Conservation (phyloP, 2,113 vertebrate genomes). For the Alethe diademata region DNA sequence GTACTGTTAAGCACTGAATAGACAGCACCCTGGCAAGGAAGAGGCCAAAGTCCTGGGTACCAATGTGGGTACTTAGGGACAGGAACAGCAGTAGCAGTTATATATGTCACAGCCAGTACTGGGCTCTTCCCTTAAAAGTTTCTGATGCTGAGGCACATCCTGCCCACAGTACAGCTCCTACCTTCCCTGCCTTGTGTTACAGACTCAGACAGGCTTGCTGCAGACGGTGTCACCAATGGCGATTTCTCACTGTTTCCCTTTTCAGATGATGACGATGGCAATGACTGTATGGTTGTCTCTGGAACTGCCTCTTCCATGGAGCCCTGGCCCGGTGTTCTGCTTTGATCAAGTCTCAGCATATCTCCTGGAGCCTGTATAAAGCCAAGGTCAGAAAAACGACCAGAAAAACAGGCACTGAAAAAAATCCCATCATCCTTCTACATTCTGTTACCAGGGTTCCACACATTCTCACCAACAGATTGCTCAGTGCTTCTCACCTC, state of each 20-base stretch:
- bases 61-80: background rate
- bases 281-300: slow-evolving; percentile 15
- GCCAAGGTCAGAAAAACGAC: background rate
- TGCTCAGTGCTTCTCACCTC: slow-evolving; percentile 39
- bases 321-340: background rate
- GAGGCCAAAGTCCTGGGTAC: background rate
- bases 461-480: background rate
- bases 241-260: slow-evolving; percentile 58
- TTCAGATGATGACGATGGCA: slow-evolving; percentile 54
- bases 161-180: slow-evolving; percentile 11
- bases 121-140: background rate
- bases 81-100: background rate
- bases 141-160: background rate
- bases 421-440: background rate
- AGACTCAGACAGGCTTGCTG: slow-evolving; percentile 81
- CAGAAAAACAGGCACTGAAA: background rate
- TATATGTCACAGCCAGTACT: background rate
- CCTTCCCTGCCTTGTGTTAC: slow-evolving; percentile 76
- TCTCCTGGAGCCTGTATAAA: slow-evolving; percentile 40
- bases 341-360: background rate
- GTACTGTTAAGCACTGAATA: background rate
- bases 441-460: background rate
- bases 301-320: slow-evolving; percentile 38
- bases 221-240: slow-evolving; percentile 76
- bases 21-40: background rate